Percentiles rank a stretch among this genome's conserved stretches.
Evolutionary conservation across 1,140 invertebrate genomes (phyloP).

Genomic region (Neomicropteryx cornuta): DNA sequence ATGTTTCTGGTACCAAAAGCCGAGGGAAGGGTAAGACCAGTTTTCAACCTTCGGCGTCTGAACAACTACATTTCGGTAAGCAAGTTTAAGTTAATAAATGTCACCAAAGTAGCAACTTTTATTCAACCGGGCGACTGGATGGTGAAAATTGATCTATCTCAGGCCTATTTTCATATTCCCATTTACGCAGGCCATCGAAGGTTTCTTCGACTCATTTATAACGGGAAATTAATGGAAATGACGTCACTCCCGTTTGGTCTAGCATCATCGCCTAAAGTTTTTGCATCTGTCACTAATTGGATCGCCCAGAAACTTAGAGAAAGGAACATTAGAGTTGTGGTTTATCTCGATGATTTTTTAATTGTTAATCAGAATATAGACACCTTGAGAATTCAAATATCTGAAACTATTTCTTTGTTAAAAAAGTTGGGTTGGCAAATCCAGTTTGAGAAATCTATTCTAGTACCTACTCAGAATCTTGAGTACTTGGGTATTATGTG

Average conservation of each 20-base stretch:
- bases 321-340: conserved; percentile 9
- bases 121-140: conserved; percentile 13
- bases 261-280: conserved; percentile 4
- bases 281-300: conserved; percentile 3
- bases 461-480: conserved; percentile 9
- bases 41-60: conserved; percentile 13
- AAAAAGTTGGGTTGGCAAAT: conserved; percentile 12
- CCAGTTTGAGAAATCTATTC: conserved; percentile 8
- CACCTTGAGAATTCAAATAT: neutral
- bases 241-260: conserved; percentile 11
- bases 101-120: conserved; percentile 1
- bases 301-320: conserved; percentile 7
- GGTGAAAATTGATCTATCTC: conserved; percentile 13
- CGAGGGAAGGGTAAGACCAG: conserved; percentile 1
- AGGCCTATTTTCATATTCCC: conserved; percentile 23
- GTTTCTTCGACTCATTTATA: conserved; percentile 6
- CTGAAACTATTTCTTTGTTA: conserved; percentile 6
- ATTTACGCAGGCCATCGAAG: conserved; percentile 5
- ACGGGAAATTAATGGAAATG: conserved; percentile 10
- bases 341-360: conserved; percentile 5
- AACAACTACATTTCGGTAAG: conserved; percentile 3
- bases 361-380: conserved; percentile 1
- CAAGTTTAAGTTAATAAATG: neutral
- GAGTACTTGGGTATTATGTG: conserved; percentile 13
- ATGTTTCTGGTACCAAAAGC: conserved; percentile 13